Evolutionary conservation across 2,113 vertebrate species (phyloP).

Genomic region (Neolamprologus cancellatus): DNA sequence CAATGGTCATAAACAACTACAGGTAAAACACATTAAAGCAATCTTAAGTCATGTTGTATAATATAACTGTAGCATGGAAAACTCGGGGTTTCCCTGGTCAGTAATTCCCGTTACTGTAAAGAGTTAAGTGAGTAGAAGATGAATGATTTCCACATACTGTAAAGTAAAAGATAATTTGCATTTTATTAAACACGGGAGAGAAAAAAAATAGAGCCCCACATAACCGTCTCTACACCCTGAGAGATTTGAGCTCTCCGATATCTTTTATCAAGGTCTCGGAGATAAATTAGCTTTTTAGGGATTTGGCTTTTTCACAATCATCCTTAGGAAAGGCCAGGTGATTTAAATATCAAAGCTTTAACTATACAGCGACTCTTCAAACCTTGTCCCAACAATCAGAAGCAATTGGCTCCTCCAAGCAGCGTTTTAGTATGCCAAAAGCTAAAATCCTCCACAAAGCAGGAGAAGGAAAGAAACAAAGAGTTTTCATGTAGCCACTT

Average conservation of each 20-base stretch:
- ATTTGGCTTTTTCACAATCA: background rate
- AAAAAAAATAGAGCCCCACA: background rate
- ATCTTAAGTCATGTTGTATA: background rate
- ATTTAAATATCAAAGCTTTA: background rate
- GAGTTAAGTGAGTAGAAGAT: background rate
- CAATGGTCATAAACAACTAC: background rate
- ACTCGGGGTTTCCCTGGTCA: background rate
- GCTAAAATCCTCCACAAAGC: background rate
- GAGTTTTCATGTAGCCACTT: background rate
- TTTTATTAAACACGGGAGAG: background rate
- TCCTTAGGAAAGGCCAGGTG: background rate
- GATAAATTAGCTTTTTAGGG: background rate
- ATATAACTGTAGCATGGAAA: background rate
- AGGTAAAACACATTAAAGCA: background rate
- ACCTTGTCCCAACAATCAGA: background rate
- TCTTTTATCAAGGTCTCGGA: background rate
- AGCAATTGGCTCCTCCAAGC: background rate
- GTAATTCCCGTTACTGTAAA: background rate
- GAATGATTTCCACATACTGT: background rate
- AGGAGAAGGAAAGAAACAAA: background rate
- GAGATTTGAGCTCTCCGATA: background rate
- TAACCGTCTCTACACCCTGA: background rate
- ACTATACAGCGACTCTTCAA: background rate
- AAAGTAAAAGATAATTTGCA: background rate
- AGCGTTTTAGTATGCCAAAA: background rate